Base-by-base conservation (phyloP, 2,797 vertebrate genomes). In the Sus cebifrons region DNA sequence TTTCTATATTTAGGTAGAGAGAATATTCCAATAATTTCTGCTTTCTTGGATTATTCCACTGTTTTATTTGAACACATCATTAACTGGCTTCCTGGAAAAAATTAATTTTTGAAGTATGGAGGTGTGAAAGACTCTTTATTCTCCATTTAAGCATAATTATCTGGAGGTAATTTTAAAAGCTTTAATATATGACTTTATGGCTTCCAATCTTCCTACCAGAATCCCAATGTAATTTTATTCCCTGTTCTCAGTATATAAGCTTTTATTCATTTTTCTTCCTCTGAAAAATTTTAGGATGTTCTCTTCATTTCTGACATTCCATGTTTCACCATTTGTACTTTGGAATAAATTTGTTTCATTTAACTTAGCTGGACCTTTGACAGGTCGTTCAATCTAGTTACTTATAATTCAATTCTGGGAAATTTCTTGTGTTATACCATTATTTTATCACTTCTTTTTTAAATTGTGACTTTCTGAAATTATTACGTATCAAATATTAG, bases 11-110 rank as follows among this genome's bases (percentile, higher is more conserved):
- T 82, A 70, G 15, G 27, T 10, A 94, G 49, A 84, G 18, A 89
- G 54, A 29, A 79, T 36, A 90, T 92, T 65, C 13, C 18, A 56
- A 4, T 52, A 54, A 15, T 75, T 84, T 95, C 18, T 84, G 29
- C 23, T 79, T 20, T 87, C 27, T 54, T 62, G 7, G 12, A 78
- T 82, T 52, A 85, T 6, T 58, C 62, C 10, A 74, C 3, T 79
- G 5, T 70, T 90, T 83, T 87, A 32, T 36, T 85, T 56, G 21
- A 84, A 84, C 14, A 74, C 15, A 74, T 71, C 8, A 64, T 8
- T 82, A 75, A 83, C 36, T 54, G 86, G 56, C 25, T 75, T 73
- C 25, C 15, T 32, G 49, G 40, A 74, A 95, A 91, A 94, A 60
- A 18, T 74, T 32, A 65, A 65, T 60, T 92, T 86, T 92, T 68